phyloP scores from a whole-genome alignment of 2,797 vertebrate genomes.

The Takifugu rubripes region DNA sequence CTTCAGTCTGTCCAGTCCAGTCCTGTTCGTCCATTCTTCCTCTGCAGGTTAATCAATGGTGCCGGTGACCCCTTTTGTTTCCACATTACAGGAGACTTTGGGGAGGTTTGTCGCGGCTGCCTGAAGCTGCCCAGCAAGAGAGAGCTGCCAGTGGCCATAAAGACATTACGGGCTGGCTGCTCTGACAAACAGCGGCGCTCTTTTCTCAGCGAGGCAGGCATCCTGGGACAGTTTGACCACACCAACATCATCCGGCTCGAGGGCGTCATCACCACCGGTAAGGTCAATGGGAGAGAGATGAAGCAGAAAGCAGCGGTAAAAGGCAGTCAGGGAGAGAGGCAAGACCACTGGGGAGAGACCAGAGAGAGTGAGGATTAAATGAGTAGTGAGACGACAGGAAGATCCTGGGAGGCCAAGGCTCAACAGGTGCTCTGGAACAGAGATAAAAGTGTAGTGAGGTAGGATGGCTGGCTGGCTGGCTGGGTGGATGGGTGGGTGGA shows the following conservation, averaged over 20 bases:
- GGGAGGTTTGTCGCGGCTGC: slow-evolving; percentile 86
- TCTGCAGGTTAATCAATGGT: background rate
- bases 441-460: background rate
- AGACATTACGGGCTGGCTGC: slow-evolving; percentile 83
- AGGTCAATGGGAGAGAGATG: slow-evolving; percentile 17
- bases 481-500: no score
- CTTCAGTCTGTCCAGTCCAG: background rate
- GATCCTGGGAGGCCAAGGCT: slow-evolving; percentile 6
- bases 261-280: slow-evolving; percentile 88
- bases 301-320: background rate
- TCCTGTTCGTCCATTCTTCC: background rate
- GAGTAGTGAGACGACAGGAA: background rate
- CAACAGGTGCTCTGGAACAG: slow-evolving; percentile 8
- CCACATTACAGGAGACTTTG: slow-evolving; percentile 83
- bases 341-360: slow-evolving; percentile 3
- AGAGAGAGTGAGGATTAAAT: slow-evolving; percentile 9
- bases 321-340: background rate
- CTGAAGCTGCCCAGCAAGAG: slow-evolving; percentile 90
- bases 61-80: slow-evolving; percentile 10
- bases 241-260: slow-evolving; percentile 89
- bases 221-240: slow-evolving; percentile 95
- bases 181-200: slow-evolving; percentile 83
- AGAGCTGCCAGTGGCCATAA: slow-evolving; percentile 87
- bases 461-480: no score
- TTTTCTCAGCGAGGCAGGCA: slow-evolving; percentile 87